These are phyloP conservation scores for Papilio glaucus DNA, from an alignment of 1,140 invertebrate genomes.

Conservation along the genomic window DNA sequence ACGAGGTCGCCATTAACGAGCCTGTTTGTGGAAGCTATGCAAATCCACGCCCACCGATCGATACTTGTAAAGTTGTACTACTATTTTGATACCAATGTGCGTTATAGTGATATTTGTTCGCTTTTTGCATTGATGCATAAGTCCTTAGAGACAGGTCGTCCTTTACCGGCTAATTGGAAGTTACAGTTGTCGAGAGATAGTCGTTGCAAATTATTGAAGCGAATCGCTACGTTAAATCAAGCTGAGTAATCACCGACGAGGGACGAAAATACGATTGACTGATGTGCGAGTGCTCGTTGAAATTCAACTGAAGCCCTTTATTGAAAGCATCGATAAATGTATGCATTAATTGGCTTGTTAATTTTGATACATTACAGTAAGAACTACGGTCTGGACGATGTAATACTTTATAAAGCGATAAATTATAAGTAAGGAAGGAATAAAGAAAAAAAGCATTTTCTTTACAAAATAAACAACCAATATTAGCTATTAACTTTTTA, in stretches of 20 bases:
- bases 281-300: conserved; percentile 48
- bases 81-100: conserved; percentile 56
- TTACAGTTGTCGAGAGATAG: conserved; percentile 56
- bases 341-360: conserved; percentile 32
- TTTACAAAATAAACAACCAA: conserved; percentile 27
- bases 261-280: conserved; percentile 43
- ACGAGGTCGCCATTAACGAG: neutral
- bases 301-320: conserved; percentile 52
- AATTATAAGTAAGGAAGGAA: conserved; percentile 31
- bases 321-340: conserved; percentile 21
- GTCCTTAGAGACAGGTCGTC: conserved; percentile 40
- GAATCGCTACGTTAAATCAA: conserved; percentile 63
- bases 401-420: conserved; percentile 5
- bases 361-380: conserved; percentile 2
- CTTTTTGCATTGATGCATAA: conserved; percentile 48
- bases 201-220: conserved; percentile 55
- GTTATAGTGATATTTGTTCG: conserved; percentile 50
- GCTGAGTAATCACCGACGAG: conserved; percentile 57
- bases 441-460: conserved; percentile 18
- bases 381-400: neutral
- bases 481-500: conserved; percentile 30
- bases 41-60: conserved; percentile 45
- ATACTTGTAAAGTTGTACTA: conserved; percentile 45
- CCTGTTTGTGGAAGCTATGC: conserved; percentile 34
- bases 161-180: conserved; percentile 65